These are phyloP conservation scores for Clepsis dumicolana DNA, from an alignment of 2,888 invertebrate genomes.

Conservation along the genomic window DNA sequence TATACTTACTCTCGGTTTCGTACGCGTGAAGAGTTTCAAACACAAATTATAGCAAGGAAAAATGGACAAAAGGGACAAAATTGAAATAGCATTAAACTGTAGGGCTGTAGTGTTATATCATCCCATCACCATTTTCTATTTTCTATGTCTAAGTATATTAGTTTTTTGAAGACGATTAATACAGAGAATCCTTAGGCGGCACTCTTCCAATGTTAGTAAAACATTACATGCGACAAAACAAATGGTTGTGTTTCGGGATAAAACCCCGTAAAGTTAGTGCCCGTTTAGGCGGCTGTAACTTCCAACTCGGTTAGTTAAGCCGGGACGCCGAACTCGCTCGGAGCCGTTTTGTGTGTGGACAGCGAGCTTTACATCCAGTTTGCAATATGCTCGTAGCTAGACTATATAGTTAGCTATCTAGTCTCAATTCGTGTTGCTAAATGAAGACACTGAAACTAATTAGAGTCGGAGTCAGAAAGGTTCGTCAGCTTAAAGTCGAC, in stretches of 20 bases:
- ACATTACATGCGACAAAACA: background rate
- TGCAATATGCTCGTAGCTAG: background rate
- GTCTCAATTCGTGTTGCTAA: background rate
- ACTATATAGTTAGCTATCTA: background rate
- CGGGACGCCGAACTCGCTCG: constrained; percentile 4
- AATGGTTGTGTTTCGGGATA: background rate
- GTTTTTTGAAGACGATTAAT: too few relatives aligned
- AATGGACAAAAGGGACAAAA: background rate
- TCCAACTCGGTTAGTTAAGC: constrained; percentile 26
- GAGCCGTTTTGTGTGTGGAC: constrained; percentile 3
- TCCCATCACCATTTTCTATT: too few relatives aligned
- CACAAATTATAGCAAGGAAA: background rate
- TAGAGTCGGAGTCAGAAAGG: too few relatives aligned
- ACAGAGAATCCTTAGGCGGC: too few relatives aligned
- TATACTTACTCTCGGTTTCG: background rate
- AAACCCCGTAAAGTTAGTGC: constrained; percentile 25
- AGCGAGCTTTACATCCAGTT: constrained; percentile 20
- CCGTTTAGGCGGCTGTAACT: constrained; percentile 16
- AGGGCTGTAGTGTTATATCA: too few relatives aligned
- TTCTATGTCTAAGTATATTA: too few relatives aligned
- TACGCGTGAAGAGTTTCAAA: background rate
- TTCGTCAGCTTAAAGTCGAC: too few relatives aligned
- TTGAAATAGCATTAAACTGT: too few relatives aligned
- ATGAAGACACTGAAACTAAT: background rate
- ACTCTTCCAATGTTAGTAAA: background rate